Percentiles rank a stretch among this genome's conserved stretches.
phyloP scores from a whole-genome alignment of 2,888 invertebrate species.

The Matsumyia berberina region DNA sequence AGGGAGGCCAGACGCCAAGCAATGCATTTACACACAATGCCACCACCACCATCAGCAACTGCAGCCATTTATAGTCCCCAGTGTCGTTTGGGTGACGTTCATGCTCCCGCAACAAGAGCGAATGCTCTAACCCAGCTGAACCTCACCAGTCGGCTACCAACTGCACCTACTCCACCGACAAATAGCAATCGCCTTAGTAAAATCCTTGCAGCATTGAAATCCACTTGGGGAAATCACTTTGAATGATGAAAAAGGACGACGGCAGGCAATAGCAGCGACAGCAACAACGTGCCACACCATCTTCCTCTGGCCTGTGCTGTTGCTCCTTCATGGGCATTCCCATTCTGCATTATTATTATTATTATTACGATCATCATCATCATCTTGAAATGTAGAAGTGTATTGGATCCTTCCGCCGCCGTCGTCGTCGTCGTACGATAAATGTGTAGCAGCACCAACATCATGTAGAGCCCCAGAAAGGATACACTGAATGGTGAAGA shows the following conservation, averaged over 20 bases:
- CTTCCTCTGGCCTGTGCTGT: constrained; percentile 5
- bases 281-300: constrained; percentile 7
- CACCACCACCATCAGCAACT: constrained; percentile 4
- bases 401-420: constrained; percentile 33
- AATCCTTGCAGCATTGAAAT: constrained; percentile 69
- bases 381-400: constrained; percentile 54
- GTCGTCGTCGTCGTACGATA: background rate
- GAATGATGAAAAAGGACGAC: constrained; percentile 65
- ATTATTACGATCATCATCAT: constrained; percentile 61
- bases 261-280: constrained; percentile 13
- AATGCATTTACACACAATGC: constrained; percentile 27
- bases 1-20: constrained; percentile 14
- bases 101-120: constrained; percentile 25
- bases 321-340: constrained; percentile 26
- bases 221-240: constrained; percentile 72
- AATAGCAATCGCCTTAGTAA: constrained; percentile 68
- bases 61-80: constrained; percentile 19
- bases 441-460: constrained; percentile 24
- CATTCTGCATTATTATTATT: constrained; percentile 48
- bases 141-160: constrained; percentile 1
- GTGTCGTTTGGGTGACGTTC: constrained; percentile 42
- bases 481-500: constrained; percentile 30
- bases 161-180: constrained; percentile 36
- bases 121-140: constrained; percentile 23
- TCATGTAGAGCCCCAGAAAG: constrained; percentile 8